Conservation (phyloP, 35 echinoderm and acorn worm genomes). For the Apostichopus californicus region DNA sequence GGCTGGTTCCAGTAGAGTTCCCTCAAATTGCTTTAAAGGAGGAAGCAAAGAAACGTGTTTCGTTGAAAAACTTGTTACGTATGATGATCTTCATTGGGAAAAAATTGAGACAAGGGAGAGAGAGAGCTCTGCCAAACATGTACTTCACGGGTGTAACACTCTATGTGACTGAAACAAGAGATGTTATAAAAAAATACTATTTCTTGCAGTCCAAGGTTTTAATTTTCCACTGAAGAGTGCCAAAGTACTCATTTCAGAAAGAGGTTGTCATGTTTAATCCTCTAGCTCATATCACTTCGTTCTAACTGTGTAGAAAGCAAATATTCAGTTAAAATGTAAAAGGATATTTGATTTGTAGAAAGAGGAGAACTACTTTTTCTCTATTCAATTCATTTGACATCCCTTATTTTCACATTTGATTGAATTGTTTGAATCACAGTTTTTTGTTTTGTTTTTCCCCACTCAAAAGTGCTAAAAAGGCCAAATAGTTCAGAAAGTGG, state of each 20-base stretch:
- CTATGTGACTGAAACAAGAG: neutral
- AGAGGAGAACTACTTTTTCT: too few relatives aligned
- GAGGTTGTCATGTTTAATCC: neutral
- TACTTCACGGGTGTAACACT: neutral
- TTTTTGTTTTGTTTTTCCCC: too few relatives aligned
- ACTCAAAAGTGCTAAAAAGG: too few relatives aligned
- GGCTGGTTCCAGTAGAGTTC: slow-evolving; percentile 56
- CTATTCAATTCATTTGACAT: too few relatives aligned
- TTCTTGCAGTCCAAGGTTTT: slow-evolving; percentile 7
- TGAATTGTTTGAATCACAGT: too few relatives aligned
- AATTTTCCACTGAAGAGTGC: neutral
- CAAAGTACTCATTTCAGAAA: neutral
- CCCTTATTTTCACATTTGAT: too few relatives aligned
- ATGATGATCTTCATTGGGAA: neutral
- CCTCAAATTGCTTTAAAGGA: slow-evolving; percentile 31
- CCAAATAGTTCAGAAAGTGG: too few relatives aligned
- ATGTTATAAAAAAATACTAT: neutral
- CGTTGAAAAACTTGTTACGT: slow-evolving; percentile 8
- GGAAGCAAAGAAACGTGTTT: neutral
- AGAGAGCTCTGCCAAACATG: neutral
- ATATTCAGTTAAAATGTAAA: too few relatives aligned
- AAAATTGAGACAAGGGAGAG: neutral
- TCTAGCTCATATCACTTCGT: neutral
- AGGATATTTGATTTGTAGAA: too few relatives aligned
- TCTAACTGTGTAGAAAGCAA: neutral